A percentile compares a stretch with the other conserved stretches of the same genome.
Conservation (phyloP, 2,797 vertebrate species). For the Margarornis squamiger region DNA sequence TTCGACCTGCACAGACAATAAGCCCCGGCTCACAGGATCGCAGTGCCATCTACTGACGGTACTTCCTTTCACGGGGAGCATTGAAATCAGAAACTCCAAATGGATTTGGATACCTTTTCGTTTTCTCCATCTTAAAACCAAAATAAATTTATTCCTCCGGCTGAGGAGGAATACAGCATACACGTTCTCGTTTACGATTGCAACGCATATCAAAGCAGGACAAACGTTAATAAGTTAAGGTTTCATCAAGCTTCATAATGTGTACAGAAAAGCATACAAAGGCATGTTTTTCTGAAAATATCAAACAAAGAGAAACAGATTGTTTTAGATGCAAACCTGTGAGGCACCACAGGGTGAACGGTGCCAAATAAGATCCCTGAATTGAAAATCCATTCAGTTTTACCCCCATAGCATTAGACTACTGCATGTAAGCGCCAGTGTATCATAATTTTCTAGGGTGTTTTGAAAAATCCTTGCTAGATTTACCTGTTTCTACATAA, state of each 20-base stretch:
- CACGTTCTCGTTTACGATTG: background rate
- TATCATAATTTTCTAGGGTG: background rate
- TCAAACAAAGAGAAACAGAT: background rate
- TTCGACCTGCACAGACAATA: background rate
- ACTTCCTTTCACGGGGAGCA: background rate
- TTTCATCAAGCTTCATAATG: background rate
- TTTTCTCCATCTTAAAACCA: background rate
- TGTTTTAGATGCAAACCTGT: background rate
- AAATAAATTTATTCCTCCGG: constrained; percentile 1
- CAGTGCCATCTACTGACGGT: constrained; percentile 60
- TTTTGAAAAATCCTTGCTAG: background rate
- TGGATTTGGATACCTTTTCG: background rate
- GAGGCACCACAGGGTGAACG: background rate
- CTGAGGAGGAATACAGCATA: background rate
- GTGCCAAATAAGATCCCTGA: background rate
- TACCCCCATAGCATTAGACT: background rate
- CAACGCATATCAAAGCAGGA: background rate
- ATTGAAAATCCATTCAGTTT: background rate
- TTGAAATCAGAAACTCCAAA: background rate
- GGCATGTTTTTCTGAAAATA: background rate
- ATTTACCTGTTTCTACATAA: background rate
- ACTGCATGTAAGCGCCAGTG: accelerated
- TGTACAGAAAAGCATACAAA: background rate
- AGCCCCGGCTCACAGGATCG: background rate
- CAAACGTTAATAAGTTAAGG: constrained; percentile 8